These are phyloP conservation scores for Acronicta leporina DNA, from an alignment of 2,888 invertebrate species.

Conservation along the genomic window DNA sequence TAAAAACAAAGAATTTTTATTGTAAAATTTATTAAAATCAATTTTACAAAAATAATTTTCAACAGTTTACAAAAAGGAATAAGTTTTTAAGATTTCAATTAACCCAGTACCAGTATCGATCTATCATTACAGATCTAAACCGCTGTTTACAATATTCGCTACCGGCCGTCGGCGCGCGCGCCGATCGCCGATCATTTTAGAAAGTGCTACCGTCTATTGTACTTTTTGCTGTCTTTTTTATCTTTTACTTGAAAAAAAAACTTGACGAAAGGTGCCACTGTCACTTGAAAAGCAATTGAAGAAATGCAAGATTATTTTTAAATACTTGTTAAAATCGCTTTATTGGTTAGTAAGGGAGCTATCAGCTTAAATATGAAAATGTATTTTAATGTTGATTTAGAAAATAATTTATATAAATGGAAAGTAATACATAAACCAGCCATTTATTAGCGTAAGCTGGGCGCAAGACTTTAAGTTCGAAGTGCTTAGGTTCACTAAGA, in stretches of 20 bases:
- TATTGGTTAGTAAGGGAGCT: not conserved
- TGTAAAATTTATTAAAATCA: not conserved
- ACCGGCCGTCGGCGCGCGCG: slow-evolving; percentile 48
- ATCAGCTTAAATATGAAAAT: not conserved
- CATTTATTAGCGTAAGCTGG: no score
- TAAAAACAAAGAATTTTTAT: no score
- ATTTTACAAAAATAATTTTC: not conserved
- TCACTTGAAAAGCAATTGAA: slow-evolving; percentile 52
- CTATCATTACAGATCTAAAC: slow-evolving; percentile 22
- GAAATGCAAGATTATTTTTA: slow-evolving; percentile 54
- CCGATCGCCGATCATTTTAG: slow-evolving; percentile 68
- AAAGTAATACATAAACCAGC: no score
- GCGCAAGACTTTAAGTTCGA: no score
- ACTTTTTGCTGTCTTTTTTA: slow-evolving; percentile 60
- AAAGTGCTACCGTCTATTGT: slow-evolving; percentile 75
- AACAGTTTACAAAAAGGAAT: no score
- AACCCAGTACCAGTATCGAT: slow-evolving; percentile 8
- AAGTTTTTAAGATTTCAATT: not conserved
- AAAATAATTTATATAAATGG: no score
- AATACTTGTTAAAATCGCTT: slow-evolving; percentile 12
- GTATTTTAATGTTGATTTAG: not conserved
- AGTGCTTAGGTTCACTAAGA: no score
- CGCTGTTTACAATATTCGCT: slow-evolving; percentile 48
- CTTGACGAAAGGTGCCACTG: slow-evolving; percentile 74
- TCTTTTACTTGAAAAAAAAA: slow-evolving; percentile 70